phyloP scores from a whole-genome alignment of 2,797 vertebrate species.

The Molothrus aeneus region DNA sequence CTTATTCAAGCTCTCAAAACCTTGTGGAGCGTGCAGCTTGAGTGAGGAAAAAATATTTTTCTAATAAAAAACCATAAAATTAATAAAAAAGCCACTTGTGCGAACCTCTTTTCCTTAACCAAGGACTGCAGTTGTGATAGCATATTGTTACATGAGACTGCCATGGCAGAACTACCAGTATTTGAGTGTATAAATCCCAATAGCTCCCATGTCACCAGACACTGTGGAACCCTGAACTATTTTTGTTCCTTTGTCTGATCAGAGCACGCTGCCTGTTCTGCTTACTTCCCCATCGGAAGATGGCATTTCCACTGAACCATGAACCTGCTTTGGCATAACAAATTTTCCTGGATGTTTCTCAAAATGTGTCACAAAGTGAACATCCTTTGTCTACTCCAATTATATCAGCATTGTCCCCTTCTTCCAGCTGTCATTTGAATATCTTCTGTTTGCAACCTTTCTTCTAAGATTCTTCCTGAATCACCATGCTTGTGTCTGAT shows the following conservation, averaged over 20 bases:
- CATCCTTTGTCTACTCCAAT: conserved; percentile 58
- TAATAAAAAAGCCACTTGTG: background rate
- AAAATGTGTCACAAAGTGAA: conserved; percentile 70
- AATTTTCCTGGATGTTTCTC: conserved; percentile 69
- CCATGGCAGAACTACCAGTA: background rate
- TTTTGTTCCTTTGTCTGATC: conserved; percentile 22
- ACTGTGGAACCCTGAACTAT: conserved; percentile 17
- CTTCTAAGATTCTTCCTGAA: conserved; percentile 58
- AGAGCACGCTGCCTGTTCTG: background rate
- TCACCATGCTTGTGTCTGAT: conserved; percentile 47
- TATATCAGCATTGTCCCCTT: conserved; percentile 60
- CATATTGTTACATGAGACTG: background rate
- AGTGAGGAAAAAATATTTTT: background rate
- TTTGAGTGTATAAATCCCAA: background rate
- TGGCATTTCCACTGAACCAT: conserved; percentile 70
- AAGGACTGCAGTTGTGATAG: background rate
- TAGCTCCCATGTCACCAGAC: background rate
- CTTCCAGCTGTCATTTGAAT: conserved; percentile 67
- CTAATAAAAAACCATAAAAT: background rate
- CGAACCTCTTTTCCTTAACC: background rate
- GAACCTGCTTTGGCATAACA: conserved; percentile 60
- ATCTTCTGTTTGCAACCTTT: conserved; percentile 44
- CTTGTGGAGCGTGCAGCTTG: background rate
- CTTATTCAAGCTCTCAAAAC: background rate
- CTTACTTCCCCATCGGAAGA: conserved; percentile 46